Evolutionary conservation across 2,797 vertebrate species (phyloP).

Genomic region (Anguilla obscura): DNA sequence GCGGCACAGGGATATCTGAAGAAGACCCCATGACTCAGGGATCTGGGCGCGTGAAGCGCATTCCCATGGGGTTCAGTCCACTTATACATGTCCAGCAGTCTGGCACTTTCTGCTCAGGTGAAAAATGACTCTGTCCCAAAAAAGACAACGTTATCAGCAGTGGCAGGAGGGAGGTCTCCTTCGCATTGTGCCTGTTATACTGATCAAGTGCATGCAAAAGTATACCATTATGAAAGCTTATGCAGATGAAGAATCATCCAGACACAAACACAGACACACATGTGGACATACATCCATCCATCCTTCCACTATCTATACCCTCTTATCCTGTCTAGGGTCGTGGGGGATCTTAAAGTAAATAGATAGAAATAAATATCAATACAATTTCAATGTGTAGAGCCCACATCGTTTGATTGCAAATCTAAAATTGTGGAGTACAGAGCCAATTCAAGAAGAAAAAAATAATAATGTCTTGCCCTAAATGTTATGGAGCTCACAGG

Average conservation of each 20-base stretch:
- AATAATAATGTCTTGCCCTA: too few species aligned
- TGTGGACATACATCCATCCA: not conserved
- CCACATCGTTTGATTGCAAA: too few species aligned
- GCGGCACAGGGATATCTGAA: not conserved
- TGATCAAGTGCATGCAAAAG: not conserved
- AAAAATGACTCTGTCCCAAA: slow-evolving; percentile 7
- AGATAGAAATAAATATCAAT: too few species aligned
- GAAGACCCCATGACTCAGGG: slow-evolving; percentile 10
- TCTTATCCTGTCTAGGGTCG: too few species aligned
- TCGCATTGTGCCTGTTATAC: slow-evolving; percentile 27
- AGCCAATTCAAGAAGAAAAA: too few species aligned
- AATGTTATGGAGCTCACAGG: too few species aligned
- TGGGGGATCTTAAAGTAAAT: too few species aligned
- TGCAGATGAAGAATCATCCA: not conserved
- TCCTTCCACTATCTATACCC: too few species aligned
- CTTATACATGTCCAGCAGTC: not conserved
- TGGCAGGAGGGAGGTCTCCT: slow-evolving; percentile 7
- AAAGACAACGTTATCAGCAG: slow-evolving; percentile 2
- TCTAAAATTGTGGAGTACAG: too few species aligned
- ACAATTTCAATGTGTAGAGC: too few species aligned
- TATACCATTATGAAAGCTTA: slow-evolving; percentile 8
- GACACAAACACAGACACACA: not conserved
- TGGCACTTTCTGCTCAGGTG: slow-evolving; percentile 9
- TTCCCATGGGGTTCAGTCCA: not conserved
- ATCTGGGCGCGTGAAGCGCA: not conserved